Evolutionary conservation across 2,888 invertebrate species (phyloP), one percentile per base, ranked within the genome.

Genomic region (Agrotis ipsilon): DNA sequence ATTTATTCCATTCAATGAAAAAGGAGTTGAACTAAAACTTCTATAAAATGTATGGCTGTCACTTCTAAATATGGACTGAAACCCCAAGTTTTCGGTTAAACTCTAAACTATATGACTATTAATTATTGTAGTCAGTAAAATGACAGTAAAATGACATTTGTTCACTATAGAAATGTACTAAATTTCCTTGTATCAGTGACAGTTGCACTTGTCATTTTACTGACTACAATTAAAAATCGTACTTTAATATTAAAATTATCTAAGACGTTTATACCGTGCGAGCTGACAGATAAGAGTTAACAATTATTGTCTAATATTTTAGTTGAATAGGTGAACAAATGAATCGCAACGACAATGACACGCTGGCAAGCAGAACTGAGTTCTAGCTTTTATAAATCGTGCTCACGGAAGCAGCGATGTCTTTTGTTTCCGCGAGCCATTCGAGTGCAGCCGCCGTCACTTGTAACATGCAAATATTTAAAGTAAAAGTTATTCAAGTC

Each of bases 311-410:
- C 14, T 21, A 18, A 46, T 46, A 46, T 66, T 27, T 64, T 46
- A 46, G 18, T 19, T 64, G 24, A 61, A 11, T 66, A 16, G 14
- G 27, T 65, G 45, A 66, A 46, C 27, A 45, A 64, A 19, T 19
- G 18, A 65, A 65, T 64, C 43, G 27, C 19, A 64, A 9, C 43
- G 16, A 19, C 13, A n/a, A n/a, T n/a, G 16, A 16, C 24, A 9
- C 32, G 0, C 11, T 39, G 39, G 1, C 39, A 39, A 39, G 39
- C 39, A 39, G 11, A 32, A n/a, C 7, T 13, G 54, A 55, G 32
- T 32, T 55, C n/a, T 13, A 68, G 32, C 24, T 49, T 43, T 68
- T 75, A 32, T 59, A 59, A 59, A 48, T 49, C 48, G 51, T 65
- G 46, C 18, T 43, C 18, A n/a, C 63, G 19, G 32, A 52, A 60